phyloP scores from a whole-genome alignment of 2,888 invertebrate species.

The Nysson spinosus region DNA sequence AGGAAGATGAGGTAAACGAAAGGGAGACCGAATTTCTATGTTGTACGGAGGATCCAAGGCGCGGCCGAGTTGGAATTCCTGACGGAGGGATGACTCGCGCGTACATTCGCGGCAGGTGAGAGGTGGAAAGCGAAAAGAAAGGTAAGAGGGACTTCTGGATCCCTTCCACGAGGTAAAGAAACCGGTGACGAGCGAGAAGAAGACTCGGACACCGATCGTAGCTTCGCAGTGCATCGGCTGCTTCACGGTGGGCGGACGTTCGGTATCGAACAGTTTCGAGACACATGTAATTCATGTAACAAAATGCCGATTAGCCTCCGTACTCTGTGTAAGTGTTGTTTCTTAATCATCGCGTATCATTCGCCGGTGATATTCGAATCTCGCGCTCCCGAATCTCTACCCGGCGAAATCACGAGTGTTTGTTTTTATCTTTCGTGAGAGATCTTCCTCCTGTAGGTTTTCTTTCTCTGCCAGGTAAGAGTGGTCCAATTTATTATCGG shows the following conservation, averaged over 20 bases:
- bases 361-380: not conserved
- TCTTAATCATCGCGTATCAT: not conserved
- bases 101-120: slow-evolving; percentile 48
- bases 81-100: slow-evolving; percentile 45
- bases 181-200: slow-evolving; percentile 55
- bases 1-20: not conserved
- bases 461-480: slow-evolving; percentile 13
- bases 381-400: not conserved
- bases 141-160: slow-evolving; percentile 64
- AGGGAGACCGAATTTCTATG: not conserved
- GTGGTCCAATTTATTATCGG: not conserved
- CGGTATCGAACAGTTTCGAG: slow-evolving; percentile 28
- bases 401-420: not conserved
- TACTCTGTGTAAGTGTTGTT: slow-evolving; percentile 65
- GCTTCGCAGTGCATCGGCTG: slow-evolving; percentile 62
- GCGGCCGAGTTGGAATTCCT: slow-evolving; percentile 42
- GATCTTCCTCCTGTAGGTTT: slow-evolving; percentile 1
- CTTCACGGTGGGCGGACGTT: slow-evolving; percentile 62
- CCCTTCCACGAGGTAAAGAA: slow-evolving; percentile 46
- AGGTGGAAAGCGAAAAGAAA: slow-evolving; percentile 66
- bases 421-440: not conserved
- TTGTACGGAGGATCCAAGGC: slow-evolving; percentile 12
- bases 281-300: slow-evolving; percentile 62
- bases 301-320: slow-evolving; percentile 67
- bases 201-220: slow-evolving; percentile 58